Base-by-base conservation (phyloP, 2,113 vertebrate species). In the Microcebus tavaratra region DNA sequence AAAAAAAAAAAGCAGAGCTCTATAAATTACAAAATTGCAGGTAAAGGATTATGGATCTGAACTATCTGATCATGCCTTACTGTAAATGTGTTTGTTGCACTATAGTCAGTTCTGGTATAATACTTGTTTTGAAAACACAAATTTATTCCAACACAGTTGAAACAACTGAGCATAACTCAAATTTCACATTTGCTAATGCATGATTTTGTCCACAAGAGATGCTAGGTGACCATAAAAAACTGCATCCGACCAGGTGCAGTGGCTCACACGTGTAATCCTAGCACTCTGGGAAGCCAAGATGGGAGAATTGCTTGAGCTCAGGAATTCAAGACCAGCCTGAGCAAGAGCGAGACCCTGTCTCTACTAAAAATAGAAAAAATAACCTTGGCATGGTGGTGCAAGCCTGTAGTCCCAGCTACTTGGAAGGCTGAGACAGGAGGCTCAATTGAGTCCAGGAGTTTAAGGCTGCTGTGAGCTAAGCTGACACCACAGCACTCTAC, bases 41-140 rank as follows among this genome's bases (percentile, higher is more conserved):
- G 31, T 88, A 53, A 81, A 88, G 29, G 2, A 73, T 57, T 73
- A 73, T 23, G 21, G 36, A 14, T 85, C 39, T 50, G 55, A 75
- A 72, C 36, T 27, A 59, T 31, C 34, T 80, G 55, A 3, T n/a
- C 31, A 20, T 53, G 65, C 45, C 21, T 81, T 73, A 21, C 55
- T 48, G 25, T 53, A 79, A 70, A 55, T 53, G 42, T 48, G 2
- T 89, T 79, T 96, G 53, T 75, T 57, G 81, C 48, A 57, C 6
- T 68, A 13, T 8, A 72, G 23, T 78, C 31, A 65, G 59, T 67
- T 89, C 42, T 89, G 27, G 36, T 53, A 1, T 63, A 92, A 59
- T 48, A 80, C 34, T 88, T 88, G 23, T 80, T 95, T 68, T 61
- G n/a, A 39, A 95, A 94, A 85, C 42, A 86, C 31, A 81, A 53